These are phyloP conservation scores for Teinopalpus imperialis DNA, from an alignment of 2,888 invertebrate species.

Conservation along the genomic window DNA sequence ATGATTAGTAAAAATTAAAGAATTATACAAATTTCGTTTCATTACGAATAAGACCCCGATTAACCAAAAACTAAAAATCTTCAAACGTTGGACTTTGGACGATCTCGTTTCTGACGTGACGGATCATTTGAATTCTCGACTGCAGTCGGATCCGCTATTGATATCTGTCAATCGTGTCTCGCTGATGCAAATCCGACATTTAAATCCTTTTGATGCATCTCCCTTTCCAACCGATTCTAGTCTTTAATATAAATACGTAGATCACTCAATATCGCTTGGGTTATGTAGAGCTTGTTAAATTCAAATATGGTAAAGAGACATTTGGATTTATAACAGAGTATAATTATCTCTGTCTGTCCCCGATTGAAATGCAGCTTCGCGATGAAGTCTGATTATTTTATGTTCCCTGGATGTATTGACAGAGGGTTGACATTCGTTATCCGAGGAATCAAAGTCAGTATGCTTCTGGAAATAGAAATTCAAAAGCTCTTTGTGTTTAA, in stretches of 20 bases:
- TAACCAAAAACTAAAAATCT: no score
- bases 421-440: slow-evolving; percentile 12
- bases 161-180: slow-evolving; percentile 45
- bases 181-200: slow-evolving; percentile 40
- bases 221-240: background rate
- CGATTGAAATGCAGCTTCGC: slow-evolving; percentile 34
- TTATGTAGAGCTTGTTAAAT: slow-evolving; percentile 27
- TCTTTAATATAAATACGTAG: background rate
- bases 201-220: slow-evolving; percentile 31
- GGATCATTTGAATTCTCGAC: slow-evolving; percentile 18
- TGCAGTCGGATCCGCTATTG: slow-evolving; percentile 23
- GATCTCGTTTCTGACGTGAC: slow-evolving; percentile 1
- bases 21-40: no score
- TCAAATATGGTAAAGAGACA: slow-evolving; percentile 45
- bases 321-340: slow-evolving; percentile 50
- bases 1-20: no score
- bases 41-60: no score
- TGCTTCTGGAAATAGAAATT: slow-evolving; percentile 15
- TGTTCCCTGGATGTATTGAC: slow-evolving; percentile 10
- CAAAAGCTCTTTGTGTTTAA: background rate
- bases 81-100: no score
- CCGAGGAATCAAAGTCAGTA: background rate
- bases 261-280: background rate
- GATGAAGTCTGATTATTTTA: slow-evolving; percentile 31
- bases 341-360: slow-evolving; percentile 49